Conservation (phyloP, 2,113 vertebrate species). For the Epinephelus cyanopodus region DNA sequence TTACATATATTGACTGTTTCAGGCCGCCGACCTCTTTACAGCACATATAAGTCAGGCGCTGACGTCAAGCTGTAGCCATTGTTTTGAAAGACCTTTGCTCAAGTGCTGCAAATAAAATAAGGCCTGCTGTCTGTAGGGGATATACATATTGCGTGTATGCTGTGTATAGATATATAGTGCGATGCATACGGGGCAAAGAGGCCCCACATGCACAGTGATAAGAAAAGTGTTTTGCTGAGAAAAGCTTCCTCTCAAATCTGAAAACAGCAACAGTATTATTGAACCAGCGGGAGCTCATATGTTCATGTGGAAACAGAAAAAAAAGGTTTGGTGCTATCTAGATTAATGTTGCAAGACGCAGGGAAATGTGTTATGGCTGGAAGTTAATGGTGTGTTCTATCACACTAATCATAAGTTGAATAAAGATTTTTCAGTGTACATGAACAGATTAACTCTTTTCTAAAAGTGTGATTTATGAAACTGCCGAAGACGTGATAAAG, state of each 20-base stretch:
- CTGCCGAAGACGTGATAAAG: background rate
- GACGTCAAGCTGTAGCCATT: slow-evolving; percentile 41
- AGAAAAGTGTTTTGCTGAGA: slow-evolving; percentile 23
- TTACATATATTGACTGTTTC: slow-evolving; percentile 10
- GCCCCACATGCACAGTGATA: slow-evolving; percentile 15
- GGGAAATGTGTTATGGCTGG: background rate
- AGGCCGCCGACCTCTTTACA: background rate
- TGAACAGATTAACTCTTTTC: background rate
- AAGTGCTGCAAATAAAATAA: slow-evolving; percentile 40
- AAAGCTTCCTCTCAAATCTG: slow-evolving; percentile 33
- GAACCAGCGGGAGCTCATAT: background rate
- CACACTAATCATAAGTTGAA: background rate
- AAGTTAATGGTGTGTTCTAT: background rate
- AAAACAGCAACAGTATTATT: slow-evolving; percentile 7
- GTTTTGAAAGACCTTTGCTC: slow-evolving; percentile 33
- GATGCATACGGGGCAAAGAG: background rate
- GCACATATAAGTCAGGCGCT: slow-evolving; percentile 3
- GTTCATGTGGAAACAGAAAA: background rate
- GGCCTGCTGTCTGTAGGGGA: slow-evolving; percentile 6
- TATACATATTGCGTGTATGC: background rate
- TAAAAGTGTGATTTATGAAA: background rate
- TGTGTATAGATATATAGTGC: slow-evolving; percentile 6
- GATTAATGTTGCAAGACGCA: background rate
- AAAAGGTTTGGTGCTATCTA: background rate
- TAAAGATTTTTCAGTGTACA: background rate